These are phyloP conservation scores for Onychomys arenicola DNA, from an alignment of 2,797 vertebrate species.

Conservation along the genomic window DNA sequence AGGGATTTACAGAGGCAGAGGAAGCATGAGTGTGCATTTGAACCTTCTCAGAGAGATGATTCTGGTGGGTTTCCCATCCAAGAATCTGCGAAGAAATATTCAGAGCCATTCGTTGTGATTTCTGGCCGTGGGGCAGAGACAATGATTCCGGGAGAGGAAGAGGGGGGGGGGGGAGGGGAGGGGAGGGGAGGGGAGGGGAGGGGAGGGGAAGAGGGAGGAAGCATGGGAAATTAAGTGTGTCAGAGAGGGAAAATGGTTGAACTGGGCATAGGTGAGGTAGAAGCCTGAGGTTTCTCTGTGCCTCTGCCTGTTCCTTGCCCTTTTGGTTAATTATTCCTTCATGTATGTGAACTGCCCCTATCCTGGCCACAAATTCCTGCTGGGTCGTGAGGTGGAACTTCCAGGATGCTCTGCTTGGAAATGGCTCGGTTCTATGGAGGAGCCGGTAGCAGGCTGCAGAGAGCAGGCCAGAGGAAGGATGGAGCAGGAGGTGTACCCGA, in stretches of 20 bases:
- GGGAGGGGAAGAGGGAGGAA: accelerated
- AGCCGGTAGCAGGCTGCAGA: neutral
- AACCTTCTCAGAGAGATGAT: neutral
- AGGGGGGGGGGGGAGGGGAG: neutral
- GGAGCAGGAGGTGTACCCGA: neutral
- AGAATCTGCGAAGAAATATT: neutral
- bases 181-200: neutral
- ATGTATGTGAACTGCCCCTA: neutral
- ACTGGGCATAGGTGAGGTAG: neutral
- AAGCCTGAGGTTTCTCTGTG: neutral
- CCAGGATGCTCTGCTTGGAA: neutral
- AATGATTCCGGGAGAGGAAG: neutral
- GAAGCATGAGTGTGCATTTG: neutral
- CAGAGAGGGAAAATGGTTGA: neutral
- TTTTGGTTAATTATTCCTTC: neutral
- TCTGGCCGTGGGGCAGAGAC: neutral
- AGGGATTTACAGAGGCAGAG: neutral
- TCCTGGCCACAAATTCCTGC: neutral
- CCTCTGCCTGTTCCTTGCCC: neutral
- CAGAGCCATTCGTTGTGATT: neutral
- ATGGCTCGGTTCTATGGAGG: neutral
- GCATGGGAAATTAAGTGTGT: too few relatives aligned
- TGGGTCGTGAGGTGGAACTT: neutral
- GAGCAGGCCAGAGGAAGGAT: neutral
- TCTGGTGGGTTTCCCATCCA: neutral